phyloP scores from a whole-genome alignment of 1,140 invertebrate species.

The Drosophila insularis region DNA sequence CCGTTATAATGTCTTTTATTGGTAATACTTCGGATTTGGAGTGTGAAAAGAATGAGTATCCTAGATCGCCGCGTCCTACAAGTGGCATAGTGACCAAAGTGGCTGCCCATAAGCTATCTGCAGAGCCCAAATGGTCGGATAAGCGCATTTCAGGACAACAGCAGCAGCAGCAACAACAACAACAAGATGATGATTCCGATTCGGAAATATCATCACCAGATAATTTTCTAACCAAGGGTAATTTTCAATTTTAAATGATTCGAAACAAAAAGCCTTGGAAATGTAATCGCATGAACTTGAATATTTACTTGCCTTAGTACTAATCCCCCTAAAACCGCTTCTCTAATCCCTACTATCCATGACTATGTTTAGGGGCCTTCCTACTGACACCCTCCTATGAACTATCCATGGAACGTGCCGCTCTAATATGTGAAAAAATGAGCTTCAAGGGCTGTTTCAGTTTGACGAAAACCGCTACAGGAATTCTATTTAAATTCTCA shows the following conservation, averaged over 20 bases:
- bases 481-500: constrained; percentile 93
- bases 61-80: constrained; percentile 62
- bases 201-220: constrained; percentile 87
- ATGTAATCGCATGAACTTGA: neutral
- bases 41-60: constrained; percentile 79
- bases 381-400: constrained; percentile 92
- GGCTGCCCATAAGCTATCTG: constrained; percentile 74
- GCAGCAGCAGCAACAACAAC: neutral
- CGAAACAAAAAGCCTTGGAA: neutral
- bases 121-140: constrained; percentile 75
- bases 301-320: too few species aligned
- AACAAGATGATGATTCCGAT: constrained; percentile 84
- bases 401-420: constrained; percentile 91
- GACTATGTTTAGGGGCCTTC: constrained; percentile 85
- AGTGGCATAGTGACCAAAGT: constrained; percentile 73
- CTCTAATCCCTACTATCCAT: neutral
- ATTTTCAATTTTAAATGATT: neutral
- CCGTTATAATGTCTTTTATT: constrained; percentile 77
- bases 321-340: too few species aligned
- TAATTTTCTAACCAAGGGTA: constrained; percentile 86
- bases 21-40: constrained; percentile 81
- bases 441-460: constrained; percentile 92
- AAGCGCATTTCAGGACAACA: constrained; percentile 43
- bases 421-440: constrained; percentile 93
- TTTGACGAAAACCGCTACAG: constrained; percentile 92